Base-by-base conservation (phyloP, 2,113 vertebrate species). In the Pristiophorus japonicus region DNA sequence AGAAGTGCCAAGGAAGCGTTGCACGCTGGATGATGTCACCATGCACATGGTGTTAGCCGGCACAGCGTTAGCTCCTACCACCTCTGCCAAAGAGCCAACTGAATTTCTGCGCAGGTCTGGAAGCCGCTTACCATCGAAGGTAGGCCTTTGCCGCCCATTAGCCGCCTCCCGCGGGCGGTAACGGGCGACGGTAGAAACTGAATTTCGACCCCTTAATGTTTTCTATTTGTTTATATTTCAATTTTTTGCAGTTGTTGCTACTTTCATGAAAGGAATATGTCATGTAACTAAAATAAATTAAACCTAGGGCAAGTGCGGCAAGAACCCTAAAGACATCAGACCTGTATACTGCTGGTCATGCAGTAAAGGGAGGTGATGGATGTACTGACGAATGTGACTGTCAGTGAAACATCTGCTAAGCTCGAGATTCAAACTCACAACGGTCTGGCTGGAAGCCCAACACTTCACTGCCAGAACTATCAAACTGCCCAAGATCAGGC, bases 351-450 rank as follows among this genome's bases (percentile, higher is more conserved):
- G 59, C 38, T 20, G 16, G 59, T 65, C 88, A 92, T 63, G 59
- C 0, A 38, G 62, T 59, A 92, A 92, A 22, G 38, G 34, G 4
- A 92, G 59, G 16, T 92, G 88, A 92, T 63, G 34, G 59, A 92
- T 92, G 16, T 65, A 65, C 59, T 92, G 59, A 92, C 18, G 8
- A 12, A 92, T 62, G 59, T 65, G 88, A 38, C 59, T 38, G 34
- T 34, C 88, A 65, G 63, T 92, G 59, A 63, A 92, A 38, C 62
- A 22, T n/a, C 59, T 63, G 14, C 22, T 1, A 38, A 63, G 59
- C 88, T 65, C 18, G 55, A 63, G 88, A 92, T 92, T 92, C 88
- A 92, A 38, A 92, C 38, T 20, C 16, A 59, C 88, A 92, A 92
- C 22, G 14, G n/a, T 92, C 59, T 92, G 88, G 88, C 88, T 20